phyloP scores from a whole-genome alignment of 2,113 vertebrate genomes.

The Cavia porcellus region DNA sequence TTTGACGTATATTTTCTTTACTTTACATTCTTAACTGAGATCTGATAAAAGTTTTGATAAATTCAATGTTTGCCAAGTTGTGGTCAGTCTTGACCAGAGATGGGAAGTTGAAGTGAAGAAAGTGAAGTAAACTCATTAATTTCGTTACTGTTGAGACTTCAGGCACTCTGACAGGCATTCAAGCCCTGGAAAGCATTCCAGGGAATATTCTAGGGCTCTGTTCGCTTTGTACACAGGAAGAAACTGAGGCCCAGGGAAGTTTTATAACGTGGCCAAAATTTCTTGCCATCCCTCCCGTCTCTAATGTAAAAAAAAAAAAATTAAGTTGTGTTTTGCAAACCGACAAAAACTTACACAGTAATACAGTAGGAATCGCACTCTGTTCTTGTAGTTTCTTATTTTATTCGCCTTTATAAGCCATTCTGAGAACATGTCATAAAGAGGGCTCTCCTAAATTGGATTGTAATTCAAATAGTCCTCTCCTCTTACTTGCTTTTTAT shows the following conservation, averaged over 20 bases:
- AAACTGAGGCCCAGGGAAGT: neutral
- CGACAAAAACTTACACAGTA: neutral
- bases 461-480: neutral
- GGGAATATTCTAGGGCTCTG: neutral
- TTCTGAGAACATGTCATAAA: neutral
- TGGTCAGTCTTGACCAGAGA: neutral
- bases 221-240: neutral
- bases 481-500: slow-evolving; percentile 8
- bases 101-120: neutral
- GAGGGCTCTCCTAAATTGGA: neutral
- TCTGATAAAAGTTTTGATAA: neutral
- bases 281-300: neutral
- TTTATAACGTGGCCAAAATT: neutral
- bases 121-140: neutral
- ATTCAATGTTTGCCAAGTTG: neutral
- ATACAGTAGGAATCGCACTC: neutral
- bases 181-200: neutral
- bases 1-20: neutral
- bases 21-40: neutral
- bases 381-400: neutral
- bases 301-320: neutral
- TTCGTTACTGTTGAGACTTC: neutral
- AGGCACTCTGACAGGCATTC: neutral
- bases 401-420: neutral
- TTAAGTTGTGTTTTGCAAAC: neutral